A percentile compares a stretch with the other conserved stretches of the same genome.
These are phyloP conservation scores for Trichacis sp. DNA, from an alignment of 2,888 invertebrate species.

Conservation along the genomic window DNA sequence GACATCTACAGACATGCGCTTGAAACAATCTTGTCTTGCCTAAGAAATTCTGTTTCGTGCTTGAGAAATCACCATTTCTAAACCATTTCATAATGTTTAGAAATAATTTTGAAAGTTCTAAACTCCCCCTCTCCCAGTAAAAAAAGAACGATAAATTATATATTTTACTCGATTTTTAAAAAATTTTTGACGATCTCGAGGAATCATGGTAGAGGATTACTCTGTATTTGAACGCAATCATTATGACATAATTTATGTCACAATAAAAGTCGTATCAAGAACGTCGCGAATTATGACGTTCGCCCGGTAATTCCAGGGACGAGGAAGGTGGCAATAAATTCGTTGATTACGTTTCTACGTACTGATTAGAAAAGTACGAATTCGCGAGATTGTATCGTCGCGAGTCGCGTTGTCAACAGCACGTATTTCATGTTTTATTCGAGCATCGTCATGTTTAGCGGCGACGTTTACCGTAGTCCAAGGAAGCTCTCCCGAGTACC, in stretches of 20 bases:
- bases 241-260: background rate
- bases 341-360: background rate
- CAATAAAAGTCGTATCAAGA: background rate
- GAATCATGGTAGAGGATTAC: no score
- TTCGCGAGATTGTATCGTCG: constrained; percentile 19
- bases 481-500: constrained; percentile 29
- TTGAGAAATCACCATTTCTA: no score
- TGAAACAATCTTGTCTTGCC: no score
- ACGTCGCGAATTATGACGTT: background rate
- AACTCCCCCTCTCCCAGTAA: no score
- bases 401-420: constrained; percentile 4
- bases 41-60: no score
- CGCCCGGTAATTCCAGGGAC: background rate
- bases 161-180: no score
- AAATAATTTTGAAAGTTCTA: no score
- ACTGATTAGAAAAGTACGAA: constrained; percentile 1
- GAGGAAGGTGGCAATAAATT: background rate
- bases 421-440: constrained; percentile 29
- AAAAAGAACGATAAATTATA: no score
- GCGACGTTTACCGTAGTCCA: constrained; percentile 37
- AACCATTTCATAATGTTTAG: no score
- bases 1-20: no score
- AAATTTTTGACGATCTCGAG: no score
- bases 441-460: constrained; percentile 18
- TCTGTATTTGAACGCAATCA: background rate